These are phyloP conservation scores for Entomobrya multifasciata DNA, from an alignment of 2,888 invertebrate genomes.

Conservation along the genomic window DNA sequence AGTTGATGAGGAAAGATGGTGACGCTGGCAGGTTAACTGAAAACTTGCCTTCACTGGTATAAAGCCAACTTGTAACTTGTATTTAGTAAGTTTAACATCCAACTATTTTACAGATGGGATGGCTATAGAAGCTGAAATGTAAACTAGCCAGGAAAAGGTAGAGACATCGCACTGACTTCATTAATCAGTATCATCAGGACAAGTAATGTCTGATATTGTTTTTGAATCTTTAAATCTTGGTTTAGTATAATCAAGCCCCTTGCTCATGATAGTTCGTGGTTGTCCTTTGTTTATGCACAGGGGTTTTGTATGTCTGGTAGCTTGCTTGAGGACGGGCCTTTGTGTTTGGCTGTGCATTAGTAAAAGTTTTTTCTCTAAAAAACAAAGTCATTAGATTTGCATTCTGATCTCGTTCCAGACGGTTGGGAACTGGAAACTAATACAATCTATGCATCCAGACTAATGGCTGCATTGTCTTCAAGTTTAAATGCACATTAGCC, in stretches of 20 bases:
- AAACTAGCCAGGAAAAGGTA: too few species aligned
- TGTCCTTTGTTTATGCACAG: slow-evolving; percentile 9
- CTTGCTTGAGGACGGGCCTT: not conserved
- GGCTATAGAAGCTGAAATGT: too few species aligned
- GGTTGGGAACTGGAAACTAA: slow-evolving; percentile 8
- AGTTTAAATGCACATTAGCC: slow-evolving; percentile 44
- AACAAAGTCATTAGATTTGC: slow-evolving; percentile 28
- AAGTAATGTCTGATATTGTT: too few species aligned
- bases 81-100: too few species aligned
- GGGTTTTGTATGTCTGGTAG: too few species aligned
- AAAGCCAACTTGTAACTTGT: not conserved
- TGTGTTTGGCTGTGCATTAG: not conserved
- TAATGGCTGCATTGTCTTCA: slow-evolving; percentile 39
- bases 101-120: too few species aligned
- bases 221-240: not conserved
- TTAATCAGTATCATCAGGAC: slow-evolving; percentile 2
- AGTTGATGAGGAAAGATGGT: not conserved
- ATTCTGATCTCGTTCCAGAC: slow-evolving; percentile 69
- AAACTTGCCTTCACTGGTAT: slow-evolving; percentile 50
- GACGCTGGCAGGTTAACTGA: slow-evolving; percentile 24
- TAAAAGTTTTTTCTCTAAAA: slow-evolving; percentile 1
- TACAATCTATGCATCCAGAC: not conserved
- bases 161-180: not conserved
- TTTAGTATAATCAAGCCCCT: not conserved
- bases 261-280: not conserved